phyloP scores from a whole-genome alignment of 2,113 vertebrate species.

The Emydura subglobosa region DNA sequence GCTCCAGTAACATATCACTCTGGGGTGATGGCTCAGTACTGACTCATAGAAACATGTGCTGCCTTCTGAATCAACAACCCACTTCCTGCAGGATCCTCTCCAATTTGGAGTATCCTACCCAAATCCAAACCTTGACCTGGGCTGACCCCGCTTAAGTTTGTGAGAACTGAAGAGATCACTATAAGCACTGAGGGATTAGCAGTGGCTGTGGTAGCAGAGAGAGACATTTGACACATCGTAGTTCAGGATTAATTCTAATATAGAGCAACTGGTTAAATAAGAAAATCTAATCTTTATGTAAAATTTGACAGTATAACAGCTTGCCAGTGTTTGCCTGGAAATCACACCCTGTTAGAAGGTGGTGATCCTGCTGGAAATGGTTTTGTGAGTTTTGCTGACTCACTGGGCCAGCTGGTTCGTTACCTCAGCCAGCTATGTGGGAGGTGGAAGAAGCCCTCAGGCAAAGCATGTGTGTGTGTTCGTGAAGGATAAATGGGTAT shows the following conservation, averaged over 20 bases:
- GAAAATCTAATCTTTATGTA: background rate
- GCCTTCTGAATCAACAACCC: background rate
- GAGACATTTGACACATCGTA: background rate
- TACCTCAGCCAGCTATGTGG: background rate
- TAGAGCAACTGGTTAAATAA: constrained; percentile 37
- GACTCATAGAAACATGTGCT: constrained; percentile 13
- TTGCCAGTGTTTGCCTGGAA: constrained; percentile 37
- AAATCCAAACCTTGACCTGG: constrained; percentile 28
- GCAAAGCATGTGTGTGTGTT: background rate
- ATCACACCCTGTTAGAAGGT: constrained; percentile 44
- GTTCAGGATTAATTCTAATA: constrained; percentile 15
- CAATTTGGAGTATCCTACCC: constrained; percentile 26
- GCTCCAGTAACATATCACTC: background rate
- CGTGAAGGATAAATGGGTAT: background rate
- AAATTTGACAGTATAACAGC: background rate
- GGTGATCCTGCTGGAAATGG: constrained; percentile 64
- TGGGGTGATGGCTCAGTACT: background rate
- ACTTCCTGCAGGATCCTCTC: constrained; percentile 7
- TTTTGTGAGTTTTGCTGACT: constrained; percentile 69
- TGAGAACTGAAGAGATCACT: constrained; percentile 12
- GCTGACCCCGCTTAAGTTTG: constrained; percentile 10
- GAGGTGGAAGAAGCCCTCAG: constrained; percentile 56
- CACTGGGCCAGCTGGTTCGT: background rate
- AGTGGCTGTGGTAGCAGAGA: background rate
- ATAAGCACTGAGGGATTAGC: background rate